Conservation (phyloP, 1,140 invertebrate genomes). For the Aethina tumida region DNA sequence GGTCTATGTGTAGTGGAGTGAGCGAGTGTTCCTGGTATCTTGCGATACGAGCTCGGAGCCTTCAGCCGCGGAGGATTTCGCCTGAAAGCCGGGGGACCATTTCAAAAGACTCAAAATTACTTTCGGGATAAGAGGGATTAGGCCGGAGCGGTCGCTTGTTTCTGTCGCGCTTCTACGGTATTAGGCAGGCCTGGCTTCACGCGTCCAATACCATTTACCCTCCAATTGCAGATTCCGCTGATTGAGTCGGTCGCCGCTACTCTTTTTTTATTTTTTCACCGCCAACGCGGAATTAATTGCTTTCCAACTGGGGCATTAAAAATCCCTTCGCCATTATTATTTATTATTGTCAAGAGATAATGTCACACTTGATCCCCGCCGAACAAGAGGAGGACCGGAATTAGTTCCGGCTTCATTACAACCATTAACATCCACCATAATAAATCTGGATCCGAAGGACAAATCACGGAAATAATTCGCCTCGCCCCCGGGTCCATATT, state of each 20-base stretch:
- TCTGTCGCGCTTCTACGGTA: conserved; percentile 29
- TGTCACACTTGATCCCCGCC: too few species aligned
- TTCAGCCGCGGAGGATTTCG: conserved; percentile 28
- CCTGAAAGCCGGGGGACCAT: conserved; percentile 35
- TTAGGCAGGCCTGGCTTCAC: conserved; percentile 32
- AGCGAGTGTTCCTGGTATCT: conserved; percentile 18
- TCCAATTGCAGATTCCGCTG: conserved; percentile 26
- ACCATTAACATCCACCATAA: too few species aligned
- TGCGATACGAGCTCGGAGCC: conserved; percentile 35
- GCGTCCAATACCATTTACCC: conserved; percentile 28
- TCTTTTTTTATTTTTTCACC: conserved; percentile 23
- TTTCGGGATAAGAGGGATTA: conserved; percentile 39
- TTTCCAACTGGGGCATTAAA: too few species aligned
- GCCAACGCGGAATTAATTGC: conserved; percentile 20
- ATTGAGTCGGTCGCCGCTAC: conserved; percentile 16
- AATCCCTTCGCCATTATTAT: too few species aligned
- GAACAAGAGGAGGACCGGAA: too few species aligned
- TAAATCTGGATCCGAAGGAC: too few species aligned
- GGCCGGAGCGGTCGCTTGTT: conserved; percentile 34
- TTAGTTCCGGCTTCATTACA: too few species aligned
- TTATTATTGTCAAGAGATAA: too few species aligned
- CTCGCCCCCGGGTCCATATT: too few species aligned
- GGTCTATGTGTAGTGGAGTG: too few species aligned
- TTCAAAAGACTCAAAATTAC: conserved; percentile 40
- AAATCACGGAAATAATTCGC: too few species aligned